Evolutionary conservation across 1,140 invertebrate species (phyloP), one percentile per base, ranked within the genome.

Genomic region (Sycophaga agraensis): DNA sequence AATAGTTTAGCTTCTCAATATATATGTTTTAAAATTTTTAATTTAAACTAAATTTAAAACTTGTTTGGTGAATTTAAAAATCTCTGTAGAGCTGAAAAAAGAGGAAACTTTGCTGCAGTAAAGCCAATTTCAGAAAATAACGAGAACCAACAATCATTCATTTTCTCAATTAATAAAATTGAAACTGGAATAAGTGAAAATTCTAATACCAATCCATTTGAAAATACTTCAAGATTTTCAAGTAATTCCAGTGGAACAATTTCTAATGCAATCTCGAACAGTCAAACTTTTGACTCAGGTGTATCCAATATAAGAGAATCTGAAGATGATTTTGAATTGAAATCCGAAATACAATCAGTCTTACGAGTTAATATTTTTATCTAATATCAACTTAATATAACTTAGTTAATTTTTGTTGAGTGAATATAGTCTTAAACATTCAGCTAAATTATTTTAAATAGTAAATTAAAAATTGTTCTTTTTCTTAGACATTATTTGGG

Each of bases 51-150:
- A n/a, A 28, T 16, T 1, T 2, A 48, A 31, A 31, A 3, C 14
- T 35, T 26, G 28, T 26, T 16, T 16, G 6, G 26, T 16, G 7
- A 53, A 19, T 3, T 31, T 11, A 24, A 51, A 31, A 24, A 1
- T 22, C 26, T 34, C 53, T 51, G 1, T 26, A 66, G 65, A 40
- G 50, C 55, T 43, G 65, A 66, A 34, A 64, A 48, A 35, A 37
- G 62, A 54, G 62, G 62, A 46, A 58, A 51, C 9, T 45, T 51
- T 11, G 21, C 14, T 12, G 8, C 46, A 31, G 39, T 63, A 4
- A 12, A 50, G 39, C 16, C 56, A 24, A 28, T 35, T 14, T 35
- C 14, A 0, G 59, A 60, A 49, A 45, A 51, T 35, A 8, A 16
- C 3, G 56, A 54, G 24, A 49, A 26, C 8, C 46, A 58, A 28